These are phyloP conservation scores for Erinaceus europaeus DNA, from an alignment of 2,113 vertebrate genomes.

Conservation along the genomic window DNA sequence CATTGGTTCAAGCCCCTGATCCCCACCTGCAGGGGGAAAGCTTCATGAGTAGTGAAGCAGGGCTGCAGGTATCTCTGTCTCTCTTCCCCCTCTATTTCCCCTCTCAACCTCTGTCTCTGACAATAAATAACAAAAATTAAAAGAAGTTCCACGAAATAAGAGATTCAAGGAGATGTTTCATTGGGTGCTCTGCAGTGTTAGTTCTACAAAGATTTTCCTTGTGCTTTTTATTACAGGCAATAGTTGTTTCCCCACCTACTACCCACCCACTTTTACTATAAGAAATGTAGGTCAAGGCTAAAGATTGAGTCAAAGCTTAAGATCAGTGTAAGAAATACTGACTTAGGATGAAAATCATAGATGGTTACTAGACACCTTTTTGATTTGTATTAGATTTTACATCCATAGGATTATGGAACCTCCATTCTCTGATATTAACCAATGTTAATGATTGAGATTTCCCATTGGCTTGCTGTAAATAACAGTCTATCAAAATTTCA, in stretches of 20 bases:
- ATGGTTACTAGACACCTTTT: conserved; percentile 17
- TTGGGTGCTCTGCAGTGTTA: not conserved
- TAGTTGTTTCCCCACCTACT: not conserved
- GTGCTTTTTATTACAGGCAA: not conserved
- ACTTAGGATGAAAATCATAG: not conserved
- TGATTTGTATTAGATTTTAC: not conserved
- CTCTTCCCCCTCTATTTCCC: too few relatives aligned
- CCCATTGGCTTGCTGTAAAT: not conserved
- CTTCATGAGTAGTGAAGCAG: too few relatives aligned
- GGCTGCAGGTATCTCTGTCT: too few relatives aligned
- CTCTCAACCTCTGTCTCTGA: too few relatives aligned
- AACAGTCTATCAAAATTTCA: conserved; percentile 22
- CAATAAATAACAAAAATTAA: too few relatives aligned
- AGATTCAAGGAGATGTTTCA: not conserved
- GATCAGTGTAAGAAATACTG: not conserved
- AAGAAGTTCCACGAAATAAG: not conserved
- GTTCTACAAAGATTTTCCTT: conserved; percentile 33
- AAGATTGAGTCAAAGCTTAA: conserved; percentile 19
- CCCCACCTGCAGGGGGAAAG: too few relatives aligned
- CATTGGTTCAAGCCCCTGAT: too few relatives aligned
- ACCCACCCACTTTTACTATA: not conserved
- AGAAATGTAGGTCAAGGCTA: conserved; percentile 42
- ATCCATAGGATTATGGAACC: not conserved
- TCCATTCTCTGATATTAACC: conserved; percentile 5
- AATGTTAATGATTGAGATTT: conserved; percentile 20